These are phyloP conservation scores for Chymomyza procnemis DNA, from an alignment of 2,888 invertebrate genomes.

Conservation along the genomic window DNA sequence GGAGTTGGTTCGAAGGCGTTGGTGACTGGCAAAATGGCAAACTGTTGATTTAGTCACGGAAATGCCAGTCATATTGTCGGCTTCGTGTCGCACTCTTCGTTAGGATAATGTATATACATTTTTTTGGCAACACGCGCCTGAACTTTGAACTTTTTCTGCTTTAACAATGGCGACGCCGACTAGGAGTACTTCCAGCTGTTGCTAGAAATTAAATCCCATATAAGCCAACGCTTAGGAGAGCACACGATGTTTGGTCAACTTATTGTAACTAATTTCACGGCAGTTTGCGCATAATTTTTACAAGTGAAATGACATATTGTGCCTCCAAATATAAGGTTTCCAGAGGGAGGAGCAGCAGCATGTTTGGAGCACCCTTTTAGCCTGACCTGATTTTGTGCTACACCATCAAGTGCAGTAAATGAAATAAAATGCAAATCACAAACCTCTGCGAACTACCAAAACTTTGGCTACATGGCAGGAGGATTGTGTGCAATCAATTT, in stretches of 20 bases:
- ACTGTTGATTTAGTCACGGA: constrained; percentile 58
- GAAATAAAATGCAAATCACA: neutral
- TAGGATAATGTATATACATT: neutral
- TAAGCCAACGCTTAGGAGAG: constrained; percentile 7
- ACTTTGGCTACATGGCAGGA: neutral
- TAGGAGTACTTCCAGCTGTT: neutral
- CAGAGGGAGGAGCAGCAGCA: too few species aligned
- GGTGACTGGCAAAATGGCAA: constrained; percentile 46
- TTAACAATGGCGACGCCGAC: neutral
- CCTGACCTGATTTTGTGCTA: constrained; percentile 26
- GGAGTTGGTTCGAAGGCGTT: neutral
- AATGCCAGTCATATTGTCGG: constrained; percentile 52
- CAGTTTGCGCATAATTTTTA: constrained; percentile 26
- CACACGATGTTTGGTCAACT: neutral
- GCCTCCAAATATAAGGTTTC: too few species aligned
- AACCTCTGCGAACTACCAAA: neutral
- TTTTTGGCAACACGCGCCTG: constrained; percentile 46
- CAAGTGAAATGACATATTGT: constrained; percentile 17
- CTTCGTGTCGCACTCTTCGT: constrained; percentile 16
- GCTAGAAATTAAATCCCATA: constrained; percentile 5
- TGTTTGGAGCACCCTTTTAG: constrained; percentile 14
- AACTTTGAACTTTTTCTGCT: constrained; percentile 56
- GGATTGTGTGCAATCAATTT: constrained; percentile 29
- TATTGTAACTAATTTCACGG: constrained; percentile 37
- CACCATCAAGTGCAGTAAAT: neutral